Evolutionary conservation across 2,888 invertebrate species (phyloP).

Genomic region (Arenicola marina): DNA sequence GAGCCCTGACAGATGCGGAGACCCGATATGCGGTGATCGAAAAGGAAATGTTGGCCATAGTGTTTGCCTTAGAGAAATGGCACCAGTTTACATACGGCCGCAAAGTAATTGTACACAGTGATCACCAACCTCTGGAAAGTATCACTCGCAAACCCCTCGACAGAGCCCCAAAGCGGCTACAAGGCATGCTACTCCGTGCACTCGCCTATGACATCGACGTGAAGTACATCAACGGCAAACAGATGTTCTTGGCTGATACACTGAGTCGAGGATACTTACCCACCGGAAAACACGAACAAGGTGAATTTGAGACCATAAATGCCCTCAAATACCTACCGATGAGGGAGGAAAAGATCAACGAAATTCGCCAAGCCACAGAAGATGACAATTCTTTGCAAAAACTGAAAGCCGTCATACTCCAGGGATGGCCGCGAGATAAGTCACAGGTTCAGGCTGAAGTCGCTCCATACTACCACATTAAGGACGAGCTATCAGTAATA

Average conservation of each 20-base stretch:
- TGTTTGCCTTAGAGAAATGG: constrained; percentile 13
- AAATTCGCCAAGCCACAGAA: constrained; percentile 1
- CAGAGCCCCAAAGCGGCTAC: constrained; percentile 17
- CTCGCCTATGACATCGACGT: constrained; percentile 13
- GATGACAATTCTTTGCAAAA: neutral
- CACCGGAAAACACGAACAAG: no score
- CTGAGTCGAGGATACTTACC: no score
- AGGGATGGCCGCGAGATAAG: neutral
- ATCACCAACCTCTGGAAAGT: constrained; percentile 18
- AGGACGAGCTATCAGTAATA: neutral
- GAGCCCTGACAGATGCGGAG: constrained; percentile 28
- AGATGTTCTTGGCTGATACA: constrained; percentile 19
- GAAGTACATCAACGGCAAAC: constrained; percentile 19
- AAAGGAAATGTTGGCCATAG: constrained; percentile 24
- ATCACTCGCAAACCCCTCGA: constrained; percentile 16
- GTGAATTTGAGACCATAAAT: no score
- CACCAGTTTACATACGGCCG: constrained; percentile 21
- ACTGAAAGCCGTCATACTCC: neutral
- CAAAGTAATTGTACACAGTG: constrained; percentile 9
- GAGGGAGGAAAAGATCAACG: no score
- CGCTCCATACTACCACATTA: neutral
- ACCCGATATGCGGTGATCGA: constrained; percentile 32
- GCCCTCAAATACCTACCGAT: no score
- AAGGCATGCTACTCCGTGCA: constrained; percentile 14
- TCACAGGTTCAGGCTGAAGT: neutral